Percentiles rank a stretch among this genome's conserved stretches.
These are phyloP conservation scores for Dolomedes plantarius DNA, from an alignment of 2,888 invertebrate species.

Conservation along the genomic window DNA sequence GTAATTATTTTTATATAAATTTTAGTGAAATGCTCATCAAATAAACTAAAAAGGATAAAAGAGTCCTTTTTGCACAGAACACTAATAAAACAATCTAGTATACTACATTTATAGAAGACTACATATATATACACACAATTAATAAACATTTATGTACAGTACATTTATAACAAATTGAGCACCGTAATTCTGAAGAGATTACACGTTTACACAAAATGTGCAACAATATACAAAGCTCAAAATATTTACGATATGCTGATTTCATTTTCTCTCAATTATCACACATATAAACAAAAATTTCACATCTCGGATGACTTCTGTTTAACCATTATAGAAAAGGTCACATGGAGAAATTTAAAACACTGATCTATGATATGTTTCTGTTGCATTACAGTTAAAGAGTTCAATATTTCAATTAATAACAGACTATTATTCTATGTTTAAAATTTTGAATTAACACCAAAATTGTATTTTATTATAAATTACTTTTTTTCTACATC, in stretches of 20 bases:
- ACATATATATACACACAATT: not conserved
- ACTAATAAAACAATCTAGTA: not conserved
- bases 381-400: too few species aligned
- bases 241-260: not conserved
- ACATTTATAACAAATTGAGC: slow-evolving; percentile 32
- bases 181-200: slow-evolving; percentile 14
- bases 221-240: slow-evolving; percentile 1
- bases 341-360: not conserved
- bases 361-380: slow-evolving; percentile 23
- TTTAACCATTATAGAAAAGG: too few species aligned
- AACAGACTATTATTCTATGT: too few species aligned
- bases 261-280: not conserved
- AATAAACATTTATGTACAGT: not conserved
- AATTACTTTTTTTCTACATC: not conserved
- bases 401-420: too few species aligned
- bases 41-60: too few species aligned
- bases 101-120: not conserved
- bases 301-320: too few species aligned
- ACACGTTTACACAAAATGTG: slow-evolving; percentile 4
- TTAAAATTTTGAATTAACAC: too few species aligned
- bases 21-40: too few species aligned
- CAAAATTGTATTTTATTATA: not conserved
- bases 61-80: not conserved
- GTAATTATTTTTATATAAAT: too few species aligned
- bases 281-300: too few species aligned